A percentile compares a stretch with the other conserved stretches of the same genome.
Evolutionary conservation across 2,888 invertebrate genomes (phyloP).

Genomic region (Orchestes rusci): DNA sequence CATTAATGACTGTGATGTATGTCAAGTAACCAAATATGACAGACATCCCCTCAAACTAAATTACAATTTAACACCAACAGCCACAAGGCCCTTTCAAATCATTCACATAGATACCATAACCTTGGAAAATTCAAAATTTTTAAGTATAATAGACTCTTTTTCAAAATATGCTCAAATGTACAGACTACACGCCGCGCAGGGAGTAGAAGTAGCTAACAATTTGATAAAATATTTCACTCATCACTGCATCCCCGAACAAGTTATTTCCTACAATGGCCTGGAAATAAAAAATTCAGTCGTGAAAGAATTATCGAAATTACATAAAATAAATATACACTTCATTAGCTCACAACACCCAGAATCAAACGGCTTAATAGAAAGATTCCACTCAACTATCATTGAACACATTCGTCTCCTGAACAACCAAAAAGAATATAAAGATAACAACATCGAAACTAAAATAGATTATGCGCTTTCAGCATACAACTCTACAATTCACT

Average conservation of each 20-base stretch:
- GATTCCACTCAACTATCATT: slow-evolving; percentile 1
- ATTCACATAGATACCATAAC: slow-evolving; percentile 19
- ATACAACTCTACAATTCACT: slow-evolving; percentile 11
- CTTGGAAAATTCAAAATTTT: slow-evolving; percentile 21
- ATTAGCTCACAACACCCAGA: slow-evolving; percentile 20
- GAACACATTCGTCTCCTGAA: slow-evolving; percentile 9
- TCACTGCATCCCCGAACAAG: slow-evolving; percentile 22
- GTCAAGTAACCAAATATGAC: slow-evolving; percentile 14
- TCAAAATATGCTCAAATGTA: slow-evolving; percentile 26
- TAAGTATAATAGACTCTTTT: slow-evolving; percentile 26
- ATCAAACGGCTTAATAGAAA: slow-evolving; percentile 21
- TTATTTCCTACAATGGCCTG: slow-evolving; percentile 22
- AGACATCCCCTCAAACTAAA: slow-evolving; percentile 14
- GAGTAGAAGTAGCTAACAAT: slow-evolving; percentile 15
- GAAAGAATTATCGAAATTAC: slow-evolving; percentile 5
- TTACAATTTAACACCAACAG: slow-evolving; percentile 19
- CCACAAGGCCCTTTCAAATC: slow-evolving; percentile 21
- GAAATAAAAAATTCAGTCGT: slow-evolving; percentile 25
- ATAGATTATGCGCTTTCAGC: slow-evolving; percentile 1
- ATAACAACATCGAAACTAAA: slow-evolving; percentile 2
- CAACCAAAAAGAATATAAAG: slow-evolving; percentile 4
- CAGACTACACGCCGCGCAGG: slow-evolving; percentile 5
- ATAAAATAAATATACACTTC: slow-evolving; percentile 25
- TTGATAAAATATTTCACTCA: slow-evolving; percentile 24
- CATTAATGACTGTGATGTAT: background rate